A percentile compares a stretch with the other conserved stretches of the same genome.
phyloP scores from a whole-genome alignment of 2,888 invertebrate genomes.

The Perithous albicinctus region DNA sequence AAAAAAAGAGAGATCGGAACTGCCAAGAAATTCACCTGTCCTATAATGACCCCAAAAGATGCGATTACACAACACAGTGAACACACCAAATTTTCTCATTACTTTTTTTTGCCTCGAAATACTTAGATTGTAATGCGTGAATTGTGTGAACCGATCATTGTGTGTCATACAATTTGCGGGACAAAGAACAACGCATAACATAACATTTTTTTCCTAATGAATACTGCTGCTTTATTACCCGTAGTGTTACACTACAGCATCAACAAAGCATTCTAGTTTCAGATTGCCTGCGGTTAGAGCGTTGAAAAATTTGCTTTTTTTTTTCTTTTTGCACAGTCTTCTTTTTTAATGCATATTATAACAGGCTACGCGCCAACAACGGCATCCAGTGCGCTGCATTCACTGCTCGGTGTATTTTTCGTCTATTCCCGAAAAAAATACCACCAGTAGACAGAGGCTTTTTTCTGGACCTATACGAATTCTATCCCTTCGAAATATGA shows the following conservation, averaged over 20 bases:
- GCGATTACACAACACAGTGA: too few relatives aligned
- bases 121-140: too few relatives aligned
- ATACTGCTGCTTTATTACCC: not conserved
- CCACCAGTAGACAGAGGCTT: not conserved
- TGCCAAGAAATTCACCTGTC: too few relatives aligned
- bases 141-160: too few relatives aligned
- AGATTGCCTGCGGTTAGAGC: slow-evolving; percentile 31
- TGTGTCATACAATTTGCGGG: not conserved
- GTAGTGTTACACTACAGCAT: not conserved
- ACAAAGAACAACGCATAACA: not conserved
- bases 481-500: slow-evolving; percentile 45
- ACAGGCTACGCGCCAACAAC: slow-evolving; percentile 64
- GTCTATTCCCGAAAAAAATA: slow-evolving; percentile 72
- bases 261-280: slow-evolving; percentile 31
- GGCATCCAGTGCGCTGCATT: slow-evolving; percentile 42
- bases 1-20: too few relatives aligned
- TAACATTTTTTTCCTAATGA: not conserved
- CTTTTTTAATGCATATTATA: slow-evolving; percentile 77
- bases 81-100: too few relatives aligned
- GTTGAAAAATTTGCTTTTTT: slow-evolving; percentile 12
- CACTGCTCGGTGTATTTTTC: slow-evolving; percentile 72
- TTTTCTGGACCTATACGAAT: not conserved
- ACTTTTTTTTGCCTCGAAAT: too few relatives aligned
- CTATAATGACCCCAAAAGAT: too few relatives aligned
- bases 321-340: slow-evolving; percentile 34